phyloP scores from a whole-genome alignment of 1,140 invertebrate genomes.

The Chionoecetes opilio region DNA sequence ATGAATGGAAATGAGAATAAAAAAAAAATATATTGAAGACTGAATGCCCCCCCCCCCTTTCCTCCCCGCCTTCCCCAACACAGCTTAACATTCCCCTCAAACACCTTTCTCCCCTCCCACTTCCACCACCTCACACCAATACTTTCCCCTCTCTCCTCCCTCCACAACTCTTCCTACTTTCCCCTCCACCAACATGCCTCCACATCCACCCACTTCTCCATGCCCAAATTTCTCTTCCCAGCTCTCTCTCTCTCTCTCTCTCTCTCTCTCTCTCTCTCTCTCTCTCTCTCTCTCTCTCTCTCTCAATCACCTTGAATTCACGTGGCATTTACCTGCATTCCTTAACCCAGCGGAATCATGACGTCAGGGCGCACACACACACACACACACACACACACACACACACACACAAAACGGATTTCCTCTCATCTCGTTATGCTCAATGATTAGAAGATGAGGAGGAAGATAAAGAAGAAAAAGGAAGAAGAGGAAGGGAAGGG shows the following conservation, averaged over 20 bases:
- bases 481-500: too few relatives aligned
- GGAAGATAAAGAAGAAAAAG: neutral
- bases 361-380: neutral
- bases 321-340: too few relatives aligned
- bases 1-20: too few relatives aligned
- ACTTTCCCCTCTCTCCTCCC: neutral
- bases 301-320: neutral
- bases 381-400: slow-evolving; percentile 38
- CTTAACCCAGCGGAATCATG: neutral
- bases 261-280: too few relatives aligned
- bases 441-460: too few relatives aligned
- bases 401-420: neutral
- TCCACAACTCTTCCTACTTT: neutral
- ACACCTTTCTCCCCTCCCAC: neutral
- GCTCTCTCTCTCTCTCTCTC: neutral
- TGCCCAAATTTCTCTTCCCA: neutral
- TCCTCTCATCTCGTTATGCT: too few relatives aligned
- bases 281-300: slow-evolving; percentile 27
- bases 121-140: too few relatives aligned
- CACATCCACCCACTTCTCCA: neutral
- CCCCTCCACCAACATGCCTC: neutral
- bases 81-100: neutral
- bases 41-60: neutral
- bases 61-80: neutral
- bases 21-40: too few relatives aligned